A percentile compares a stretch with the other conserved stretches of the same genome.
phyloP scores from a whole-genome alignment of 2,113 vertebrate genomes.

The Lamprotornis superbus region DNA sequence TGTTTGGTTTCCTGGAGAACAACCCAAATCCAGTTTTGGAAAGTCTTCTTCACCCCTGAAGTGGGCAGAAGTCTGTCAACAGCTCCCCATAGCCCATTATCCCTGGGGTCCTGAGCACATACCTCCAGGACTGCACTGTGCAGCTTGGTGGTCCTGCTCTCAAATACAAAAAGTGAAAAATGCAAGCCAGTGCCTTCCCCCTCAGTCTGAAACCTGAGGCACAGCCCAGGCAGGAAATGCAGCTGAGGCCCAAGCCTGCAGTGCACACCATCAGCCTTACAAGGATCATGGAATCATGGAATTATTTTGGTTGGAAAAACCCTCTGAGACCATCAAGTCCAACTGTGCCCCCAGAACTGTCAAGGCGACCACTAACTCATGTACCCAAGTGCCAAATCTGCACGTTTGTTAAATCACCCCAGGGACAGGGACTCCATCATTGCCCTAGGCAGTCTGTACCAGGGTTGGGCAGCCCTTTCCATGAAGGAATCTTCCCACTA shows the following conservation, averaged over 20 bases:
- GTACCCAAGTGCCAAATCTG: neutral
- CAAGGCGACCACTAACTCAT: neutral
- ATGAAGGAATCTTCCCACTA: neutral
- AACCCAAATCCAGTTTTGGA: neutral
- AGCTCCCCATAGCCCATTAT: fast-evolving
- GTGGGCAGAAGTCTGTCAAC: neutral
- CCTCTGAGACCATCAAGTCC: neutral
- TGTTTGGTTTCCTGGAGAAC: neutral
- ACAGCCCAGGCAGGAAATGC: fast-evolving
- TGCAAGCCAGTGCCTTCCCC: neutral
- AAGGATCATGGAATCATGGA: neutral
- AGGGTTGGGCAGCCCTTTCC: neutral
- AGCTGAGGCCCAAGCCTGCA: neutral
- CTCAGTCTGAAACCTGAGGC: neutral
- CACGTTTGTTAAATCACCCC: neutral
- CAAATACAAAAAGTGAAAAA: neutral
- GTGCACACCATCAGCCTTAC: neutral
- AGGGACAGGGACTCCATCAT: neutral
- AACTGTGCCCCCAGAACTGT: neutral
- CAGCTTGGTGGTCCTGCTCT: neutral
- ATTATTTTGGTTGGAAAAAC: neutral
- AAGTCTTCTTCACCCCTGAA: neutral
- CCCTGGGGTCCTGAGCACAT: neutral
- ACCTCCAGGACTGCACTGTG: neutral
- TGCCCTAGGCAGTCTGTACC: neutral